These are phyloP conservation scores for Tetropium fuscum DNA, from an alignment of 2,888 invertebrate genomes.

Conservation along the genomic window DNA sequence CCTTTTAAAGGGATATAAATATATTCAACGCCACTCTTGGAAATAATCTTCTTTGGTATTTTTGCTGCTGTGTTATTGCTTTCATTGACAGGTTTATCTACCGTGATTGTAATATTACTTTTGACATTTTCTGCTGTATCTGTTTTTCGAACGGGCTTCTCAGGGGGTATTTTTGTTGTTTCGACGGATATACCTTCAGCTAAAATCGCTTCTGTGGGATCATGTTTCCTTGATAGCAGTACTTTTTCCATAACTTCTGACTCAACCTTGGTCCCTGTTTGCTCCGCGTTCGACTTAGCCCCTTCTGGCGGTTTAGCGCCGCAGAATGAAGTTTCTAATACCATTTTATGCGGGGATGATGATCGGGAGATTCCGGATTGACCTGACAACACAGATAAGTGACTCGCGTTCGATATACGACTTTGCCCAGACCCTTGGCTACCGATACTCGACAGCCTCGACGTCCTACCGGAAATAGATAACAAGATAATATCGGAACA, in stretches of 20 bases:
- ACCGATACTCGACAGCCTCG: constrained; percentile 85
- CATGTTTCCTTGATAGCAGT: constrained; percentile 72
- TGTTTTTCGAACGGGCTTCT: constrained; percentile 39
- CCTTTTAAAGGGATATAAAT: constrained; percentile 67
- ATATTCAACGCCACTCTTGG: constrained; percentile 64
- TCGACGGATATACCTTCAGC: constrained; percentile 69
- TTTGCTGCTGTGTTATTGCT: constrained; percentile 36
- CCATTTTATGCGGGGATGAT: constrained; percentile 92
- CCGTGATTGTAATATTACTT: constrained; percentile 58
- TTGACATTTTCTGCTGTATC: constrained; percentile 41
- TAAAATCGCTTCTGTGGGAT: constrained; percentile 74
- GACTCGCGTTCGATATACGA: constrained; percentile 68
- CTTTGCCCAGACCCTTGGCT: constrained; percentile 74
- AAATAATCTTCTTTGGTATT: constrained; percentile 54
- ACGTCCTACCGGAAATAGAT: constrained; percentile 83
- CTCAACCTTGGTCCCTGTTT: constrained; percentile 58
- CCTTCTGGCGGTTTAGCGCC: constrained; percentile 77
- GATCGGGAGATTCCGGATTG: constrained; percentile 74
- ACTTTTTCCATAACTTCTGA: constrained; percentile 70
- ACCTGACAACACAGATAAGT: constrained; percentile 70
- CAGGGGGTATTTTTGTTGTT: constrained; percentile 22
- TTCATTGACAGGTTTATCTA: constrained; percentile 54
- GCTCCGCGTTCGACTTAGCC: constrained; percentile 38
- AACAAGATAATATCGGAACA: constrained; percentile 83
- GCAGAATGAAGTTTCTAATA: constrained; percentile 91